Percentiles rank a stretch among this genome's conserved stretches.
Conservation (phyloP, 2,888 invertebrate species). For the Crioceris asparagi region DNA sequence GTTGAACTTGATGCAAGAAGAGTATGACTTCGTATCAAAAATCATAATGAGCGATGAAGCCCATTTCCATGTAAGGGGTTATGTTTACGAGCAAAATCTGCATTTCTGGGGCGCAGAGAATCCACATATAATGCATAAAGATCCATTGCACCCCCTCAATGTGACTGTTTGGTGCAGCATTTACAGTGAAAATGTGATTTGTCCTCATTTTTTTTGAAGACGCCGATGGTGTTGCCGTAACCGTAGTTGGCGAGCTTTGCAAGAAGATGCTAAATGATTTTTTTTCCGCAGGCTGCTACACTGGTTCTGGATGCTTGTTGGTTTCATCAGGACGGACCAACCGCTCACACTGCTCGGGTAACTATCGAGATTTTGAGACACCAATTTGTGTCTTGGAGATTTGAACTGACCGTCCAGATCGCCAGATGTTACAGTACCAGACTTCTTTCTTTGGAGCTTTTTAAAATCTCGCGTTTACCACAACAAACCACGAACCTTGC, state of each 20-base stretch:
- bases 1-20: too few species aligned
- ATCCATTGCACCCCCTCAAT: constrained; percentile 4
- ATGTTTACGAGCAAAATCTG: constrained; percentile 3
- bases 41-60: too few species aligned
- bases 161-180: neutral
- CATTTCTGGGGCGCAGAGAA: constrained; percentile 5
- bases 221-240: constrained; percentile 1
- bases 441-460: too few species aligned
- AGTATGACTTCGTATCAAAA: too few species aligned
- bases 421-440: neutral
- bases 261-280: neutral
- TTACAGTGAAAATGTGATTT: constrained; percentile 1
- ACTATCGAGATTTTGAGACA: constrained; percentile 1
- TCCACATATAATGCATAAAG: constrained; percentile 1
- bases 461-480: too few species aligned
- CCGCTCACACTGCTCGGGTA: constrained; percentile 3
- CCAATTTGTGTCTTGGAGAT: too few species aligned
- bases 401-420: too few species aligned
- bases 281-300: constrained; percentile 1
- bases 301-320: constrained; percentile 1
- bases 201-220: constrained; percentile 2
- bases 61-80: constrained; percentile 1
- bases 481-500: too few species aligned
- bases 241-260: constrained; percentile 1
- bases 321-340: constrained; percentile 2